Conservation (phyloP, 2,113 vertebrate genomes). For the Zosterops hypoxanthus region DNA sequence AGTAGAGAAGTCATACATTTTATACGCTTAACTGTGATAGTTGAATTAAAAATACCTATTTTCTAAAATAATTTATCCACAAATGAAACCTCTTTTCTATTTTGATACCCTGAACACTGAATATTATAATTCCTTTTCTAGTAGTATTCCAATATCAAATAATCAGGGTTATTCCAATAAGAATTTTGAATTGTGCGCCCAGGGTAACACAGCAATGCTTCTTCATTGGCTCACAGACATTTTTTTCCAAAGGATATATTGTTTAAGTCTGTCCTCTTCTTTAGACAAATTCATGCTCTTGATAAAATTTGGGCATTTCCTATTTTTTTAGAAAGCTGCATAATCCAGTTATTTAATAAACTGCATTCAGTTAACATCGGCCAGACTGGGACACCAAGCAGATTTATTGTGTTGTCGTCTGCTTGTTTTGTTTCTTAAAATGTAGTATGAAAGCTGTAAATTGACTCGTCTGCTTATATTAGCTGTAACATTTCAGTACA, state of each 20-base stretch:
- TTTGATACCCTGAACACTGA: neutral
- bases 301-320: neutral
- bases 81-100: neutral
- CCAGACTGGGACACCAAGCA: neutral
- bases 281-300: neutral
- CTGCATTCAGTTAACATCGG: constrained; percentile 41
- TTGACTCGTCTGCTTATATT: constrained; percentile 65
- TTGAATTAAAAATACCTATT: neutral
- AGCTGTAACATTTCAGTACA: constrained; percentile 48
- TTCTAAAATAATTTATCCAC: neutral
- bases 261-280: neutral
- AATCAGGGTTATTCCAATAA: neutral
- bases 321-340: neutral
- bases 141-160: neutral
- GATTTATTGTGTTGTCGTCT: constrained; percentile 53
- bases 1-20: neutral
- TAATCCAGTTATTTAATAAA: constrained; percentile 23
- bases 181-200: neutral
- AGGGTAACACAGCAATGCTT: neutral
- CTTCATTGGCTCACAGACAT: neutral
- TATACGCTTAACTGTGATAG: neutral
- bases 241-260: neutral
- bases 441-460: constrained; percentile 63
- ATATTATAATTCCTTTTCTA: neutral
- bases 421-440: constrained; percentile 55